phyloP scores from a whole-genome alignment of 2,797 vertebrate species.

The Myiotriccus ornatus region DNA sequence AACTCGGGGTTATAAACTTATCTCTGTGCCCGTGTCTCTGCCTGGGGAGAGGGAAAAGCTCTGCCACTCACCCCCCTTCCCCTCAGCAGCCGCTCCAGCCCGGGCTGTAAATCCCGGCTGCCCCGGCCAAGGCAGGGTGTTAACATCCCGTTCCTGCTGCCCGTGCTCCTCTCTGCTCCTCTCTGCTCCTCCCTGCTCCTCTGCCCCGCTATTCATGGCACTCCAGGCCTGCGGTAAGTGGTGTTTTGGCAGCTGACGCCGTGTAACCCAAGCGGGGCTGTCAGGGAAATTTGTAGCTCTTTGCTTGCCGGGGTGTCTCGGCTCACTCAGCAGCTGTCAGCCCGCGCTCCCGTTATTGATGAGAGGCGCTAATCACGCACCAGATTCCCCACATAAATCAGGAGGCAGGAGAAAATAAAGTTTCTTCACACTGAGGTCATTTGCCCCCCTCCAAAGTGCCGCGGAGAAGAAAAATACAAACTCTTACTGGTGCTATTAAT shows the following conservation, averaged over 20 bases:
- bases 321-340: constrained; percentile 81
- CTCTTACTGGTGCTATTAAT: constrained; percentile 14
- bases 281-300: constrained; percentile 82
- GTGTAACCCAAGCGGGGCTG: constrained; percentile 78
- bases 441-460: neutral
- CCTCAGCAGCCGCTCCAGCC: neutral
- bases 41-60: neutral
- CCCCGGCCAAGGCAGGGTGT: neutral
- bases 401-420: constrained; percentile 74
- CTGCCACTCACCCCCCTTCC: rapidly evolving
- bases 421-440: neutral
- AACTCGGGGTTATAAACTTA: neutral
- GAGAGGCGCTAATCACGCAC: constrained; percentile 78
- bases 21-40: rapidly evolving
- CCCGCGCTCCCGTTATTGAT: constrained; percentile 79
- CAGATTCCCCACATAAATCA: constrained; percentile 80
- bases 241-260: constrained; percentile 81
- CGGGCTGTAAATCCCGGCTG: neutral
- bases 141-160: neutral
- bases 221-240: constrained; percentile 72
- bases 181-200: neutral
- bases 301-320: constrained; percentile 76
- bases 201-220: neutral
- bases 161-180: neutral
- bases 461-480: neutral